Conservation (phyloP, 92 coral and sea anemone species). For the Micromussa lordhowensis region DNA sequence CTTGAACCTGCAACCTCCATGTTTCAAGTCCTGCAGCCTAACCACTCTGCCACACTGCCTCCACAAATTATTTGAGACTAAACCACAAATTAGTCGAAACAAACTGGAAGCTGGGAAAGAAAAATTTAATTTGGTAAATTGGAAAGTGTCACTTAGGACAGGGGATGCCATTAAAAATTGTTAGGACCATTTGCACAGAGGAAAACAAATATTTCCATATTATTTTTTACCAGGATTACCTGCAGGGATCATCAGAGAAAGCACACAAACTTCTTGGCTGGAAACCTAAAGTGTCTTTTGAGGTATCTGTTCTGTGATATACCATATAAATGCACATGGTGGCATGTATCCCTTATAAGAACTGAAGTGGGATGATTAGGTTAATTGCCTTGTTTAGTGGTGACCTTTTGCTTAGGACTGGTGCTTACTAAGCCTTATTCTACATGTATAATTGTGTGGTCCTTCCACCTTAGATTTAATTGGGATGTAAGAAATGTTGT, state of each 20-base stretch:
- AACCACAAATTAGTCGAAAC: too few species aligned
- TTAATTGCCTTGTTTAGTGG: not conserved
- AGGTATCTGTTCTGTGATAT: conserved; percentile 45
- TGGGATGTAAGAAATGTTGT: too few species aligned
- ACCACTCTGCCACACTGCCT: too few species aligned
- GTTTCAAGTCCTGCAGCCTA: too few species aligned
- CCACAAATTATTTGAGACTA: too few species aligned
- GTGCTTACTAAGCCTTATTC: not conserved
- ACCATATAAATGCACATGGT: too few species aligned
- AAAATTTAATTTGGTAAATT: too few species aligned
- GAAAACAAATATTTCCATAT: not conserved
- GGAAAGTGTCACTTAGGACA: too few species aligned
- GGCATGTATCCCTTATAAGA: too few species aligned
- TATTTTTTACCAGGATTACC: conserved; percentile 66
- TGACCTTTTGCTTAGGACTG: not conserved
- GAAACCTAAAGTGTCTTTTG: conserved; percentile 84
- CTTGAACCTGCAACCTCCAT: too few species aligned
- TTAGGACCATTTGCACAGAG: not conserved
- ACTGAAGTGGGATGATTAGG: too few species aligned
- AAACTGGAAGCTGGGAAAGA: too few species aligned
- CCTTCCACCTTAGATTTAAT: not conserved
- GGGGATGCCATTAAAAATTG: not conserved
- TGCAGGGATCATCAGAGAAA: conserved; percentile 84
- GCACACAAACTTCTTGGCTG: conserved; percentile 84
- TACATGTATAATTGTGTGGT: not conserved